Percentiles rank a stretch among this genome's conserved stretches.
Evolutionary conservation across 1,140 invertebrate genomes (phyloP).

Genomic region (Drosophila sp.): DNA sequence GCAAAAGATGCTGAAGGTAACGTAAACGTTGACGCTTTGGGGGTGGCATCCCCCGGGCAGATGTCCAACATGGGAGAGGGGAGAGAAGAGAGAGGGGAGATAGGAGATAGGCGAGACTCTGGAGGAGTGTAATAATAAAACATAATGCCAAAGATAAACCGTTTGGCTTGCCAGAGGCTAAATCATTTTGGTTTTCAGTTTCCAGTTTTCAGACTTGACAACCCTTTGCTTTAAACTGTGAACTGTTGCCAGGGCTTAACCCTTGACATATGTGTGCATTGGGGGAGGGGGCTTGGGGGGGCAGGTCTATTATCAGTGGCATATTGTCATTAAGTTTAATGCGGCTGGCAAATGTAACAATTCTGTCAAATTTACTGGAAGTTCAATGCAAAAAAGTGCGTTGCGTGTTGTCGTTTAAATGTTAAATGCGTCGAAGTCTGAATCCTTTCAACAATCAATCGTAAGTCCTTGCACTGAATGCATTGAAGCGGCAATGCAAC

Average conservation of each 20-base stretch:
- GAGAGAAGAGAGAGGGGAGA: background rate
- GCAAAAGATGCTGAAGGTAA: conserved; percentile 26
- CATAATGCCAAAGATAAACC: conserved; percentile 60
- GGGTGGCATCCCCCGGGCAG: conserved; percentile 4
- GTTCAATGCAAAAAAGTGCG: conserved; percentile 31
- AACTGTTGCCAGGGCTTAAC: conserved; percentile 51
- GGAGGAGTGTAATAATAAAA: conserved; percentile 52
- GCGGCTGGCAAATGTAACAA: conserved; percentile 76
- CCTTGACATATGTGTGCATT: conserved; percentile 58
- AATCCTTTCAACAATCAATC: conserved; percentile 20
- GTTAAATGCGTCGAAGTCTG: conserved; percentile 26
- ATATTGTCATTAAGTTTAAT: conserved; percentile 76
- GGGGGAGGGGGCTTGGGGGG: background rate
- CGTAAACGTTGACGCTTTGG: conserved; percentile 16
- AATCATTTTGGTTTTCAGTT: conserved; percentile 23
- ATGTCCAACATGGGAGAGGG: conserved; percentile 1
- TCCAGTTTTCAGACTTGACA: conserved; percentile 21
- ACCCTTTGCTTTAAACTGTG: conserved; percentile 40
- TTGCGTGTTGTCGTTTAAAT: conserved; percentile 47
- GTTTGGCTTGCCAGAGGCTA: conserved; percentile 20
- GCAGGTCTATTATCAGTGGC: conserved; percentile 51
- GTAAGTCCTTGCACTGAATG: conserved; percentile 23
- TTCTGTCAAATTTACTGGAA: conserved; percentile 83
- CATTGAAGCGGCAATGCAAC: conserved; percentile 48
- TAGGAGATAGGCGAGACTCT: background rate